Conservation (phyloP, 1,140 invertebrate species). For the Caerostris darwini region DNA sequence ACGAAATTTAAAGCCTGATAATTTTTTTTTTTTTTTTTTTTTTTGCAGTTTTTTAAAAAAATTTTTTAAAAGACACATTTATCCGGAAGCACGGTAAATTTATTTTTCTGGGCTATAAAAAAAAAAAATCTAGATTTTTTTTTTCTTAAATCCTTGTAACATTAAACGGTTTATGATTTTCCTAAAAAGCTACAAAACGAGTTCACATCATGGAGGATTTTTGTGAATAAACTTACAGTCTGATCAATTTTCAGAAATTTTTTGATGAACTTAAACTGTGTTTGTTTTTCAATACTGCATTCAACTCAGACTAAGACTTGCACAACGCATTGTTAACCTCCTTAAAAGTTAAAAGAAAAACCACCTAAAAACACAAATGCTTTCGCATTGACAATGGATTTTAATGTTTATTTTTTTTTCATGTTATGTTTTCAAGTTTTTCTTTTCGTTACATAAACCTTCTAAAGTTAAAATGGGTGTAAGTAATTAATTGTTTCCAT, state of each 20-base stretch:
- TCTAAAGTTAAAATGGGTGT: background rate
- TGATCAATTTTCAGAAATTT: background rate
- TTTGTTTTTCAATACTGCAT: background rate
- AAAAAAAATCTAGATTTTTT: background rate
- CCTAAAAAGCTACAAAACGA: background rate
- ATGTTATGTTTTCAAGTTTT: background rate
- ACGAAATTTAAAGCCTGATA: background rate
- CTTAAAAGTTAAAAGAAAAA: background rate
- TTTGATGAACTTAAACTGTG: background rate
- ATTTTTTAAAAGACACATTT: background rate
- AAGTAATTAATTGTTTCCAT: background rate
- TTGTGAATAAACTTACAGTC: background rate
- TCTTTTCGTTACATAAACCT: background rate
- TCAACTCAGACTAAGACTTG: background rate
- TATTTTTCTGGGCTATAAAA: background rate
- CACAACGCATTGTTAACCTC: background rate
- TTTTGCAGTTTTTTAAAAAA: background rate
- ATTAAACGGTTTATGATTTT: constrained; percentile 4
- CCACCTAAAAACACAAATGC: background rate
- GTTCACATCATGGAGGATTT: background rate
- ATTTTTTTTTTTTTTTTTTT: background rate
- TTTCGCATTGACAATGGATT: background rate
- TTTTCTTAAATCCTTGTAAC: background rate
- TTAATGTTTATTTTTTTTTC: background rate
- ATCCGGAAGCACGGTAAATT: background rate